A percentile compares a stretch with the other conserved stretches of the same genome.
phyloP scores from a whole-genome alignment of 2,888 invertebrate species.

The Bembecia ichneumoniformis region DNA sequence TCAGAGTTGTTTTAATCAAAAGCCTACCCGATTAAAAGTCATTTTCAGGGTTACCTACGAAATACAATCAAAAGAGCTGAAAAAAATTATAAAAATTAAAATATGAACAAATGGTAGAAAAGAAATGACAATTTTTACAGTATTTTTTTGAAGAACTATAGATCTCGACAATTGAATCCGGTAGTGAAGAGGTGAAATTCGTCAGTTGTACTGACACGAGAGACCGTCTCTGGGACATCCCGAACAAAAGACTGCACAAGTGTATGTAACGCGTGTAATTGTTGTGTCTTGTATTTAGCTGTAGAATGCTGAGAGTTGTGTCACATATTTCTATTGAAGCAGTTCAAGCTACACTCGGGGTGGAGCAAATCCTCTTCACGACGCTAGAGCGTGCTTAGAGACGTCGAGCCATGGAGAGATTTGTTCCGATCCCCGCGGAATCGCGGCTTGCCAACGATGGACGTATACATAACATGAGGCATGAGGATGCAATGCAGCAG shows the following conservation, averaged over 20 bases:
- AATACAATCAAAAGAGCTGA: too few relatives aligned
- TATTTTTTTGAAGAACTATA: too few relatives aligned
- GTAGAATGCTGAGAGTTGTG: conserved; percentile 16
- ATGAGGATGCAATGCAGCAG: conserved; percentile 9
- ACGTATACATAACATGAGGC: conserved; percentile 11
- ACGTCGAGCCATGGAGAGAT: neutral
- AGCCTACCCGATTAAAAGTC: too few relatives aligned
- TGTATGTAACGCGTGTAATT: neutral
- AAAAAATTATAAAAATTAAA: too few relatives aligned
- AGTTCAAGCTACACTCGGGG: conserved; percentile 28
- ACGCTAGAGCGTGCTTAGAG: conserved; percentile 7
- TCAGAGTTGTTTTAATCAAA: too few relatives aligned
- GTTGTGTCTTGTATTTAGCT: conserved; percentile 17
- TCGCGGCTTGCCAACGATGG: neutral
- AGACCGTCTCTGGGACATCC: too few relatives aligned
- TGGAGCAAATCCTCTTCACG: conserved; percentile 23
- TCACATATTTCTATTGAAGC: conserved; percentile 18
- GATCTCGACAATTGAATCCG: too few relatives aligned
- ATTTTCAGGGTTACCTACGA: too few relatives aligned
- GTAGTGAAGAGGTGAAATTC: too few relatives aligned
- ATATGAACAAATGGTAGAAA: too few relatives aligned
- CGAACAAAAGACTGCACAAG: neutral
- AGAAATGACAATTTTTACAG: too few relatives aligned
- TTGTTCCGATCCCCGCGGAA: neutral
- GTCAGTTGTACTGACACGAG: too few relatives aligned